These are phyloP conservation scores for Oscheius sp. DNA, from an alignment of 2,888 invertebrate species.

Conservation along the genomic window DNA sequence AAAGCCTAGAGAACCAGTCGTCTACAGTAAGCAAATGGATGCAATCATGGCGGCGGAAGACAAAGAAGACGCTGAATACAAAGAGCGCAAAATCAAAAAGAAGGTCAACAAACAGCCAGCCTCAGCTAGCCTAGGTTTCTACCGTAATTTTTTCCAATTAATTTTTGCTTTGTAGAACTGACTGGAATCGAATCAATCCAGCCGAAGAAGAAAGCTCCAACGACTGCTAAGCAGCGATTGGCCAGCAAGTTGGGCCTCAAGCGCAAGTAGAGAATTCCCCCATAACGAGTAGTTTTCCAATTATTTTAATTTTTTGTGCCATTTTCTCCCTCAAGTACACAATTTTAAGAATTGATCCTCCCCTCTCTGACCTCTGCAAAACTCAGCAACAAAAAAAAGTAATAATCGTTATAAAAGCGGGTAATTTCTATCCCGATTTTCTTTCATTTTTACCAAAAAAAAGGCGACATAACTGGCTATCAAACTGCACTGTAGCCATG, in stretches of 20 bases:
- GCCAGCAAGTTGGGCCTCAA: slow-evolving; percentile 21
- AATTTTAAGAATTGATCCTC: no score
- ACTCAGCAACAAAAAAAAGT: no score
- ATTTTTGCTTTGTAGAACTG: not conserved
- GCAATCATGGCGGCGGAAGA: slow-evolving; percentile 14
- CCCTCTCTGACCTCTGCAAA: no score
- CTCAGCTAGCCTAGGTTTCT: no score
- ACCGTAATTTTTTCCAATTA: not conserved
- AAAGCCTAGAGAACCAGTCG: slow-evolving; percentile 3
- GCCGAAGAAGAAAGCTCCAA: slow-evolving; percentile 18
- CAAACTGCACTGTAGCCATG: no score
- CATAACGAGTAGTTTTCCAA: no score
- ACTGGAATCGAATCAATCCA: not conserved
- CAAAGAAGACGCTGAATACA: not conserved
- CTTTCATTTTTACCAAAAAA: not conserved
- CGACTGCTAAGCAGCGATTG: slow-evolving; percentile 33
- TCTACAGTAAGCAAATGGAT: slow-evolving; percentile 11
- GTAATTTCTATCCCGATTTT: not conserved
- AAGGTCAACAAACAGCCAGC: not conserved
- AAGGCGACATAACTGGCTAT: no score
- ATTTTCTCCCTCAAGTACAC: no score
- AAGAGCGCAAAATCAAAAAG: slow-evolving; percentile 20
- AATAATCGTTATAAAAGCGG: no score
- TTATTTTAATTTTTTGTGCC: no score
- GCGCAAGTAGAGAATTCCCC: no score